phyloP scores from a whole-genome alignment of 2,797 vertebrate species.

The Myotis planiceps region DNA sequence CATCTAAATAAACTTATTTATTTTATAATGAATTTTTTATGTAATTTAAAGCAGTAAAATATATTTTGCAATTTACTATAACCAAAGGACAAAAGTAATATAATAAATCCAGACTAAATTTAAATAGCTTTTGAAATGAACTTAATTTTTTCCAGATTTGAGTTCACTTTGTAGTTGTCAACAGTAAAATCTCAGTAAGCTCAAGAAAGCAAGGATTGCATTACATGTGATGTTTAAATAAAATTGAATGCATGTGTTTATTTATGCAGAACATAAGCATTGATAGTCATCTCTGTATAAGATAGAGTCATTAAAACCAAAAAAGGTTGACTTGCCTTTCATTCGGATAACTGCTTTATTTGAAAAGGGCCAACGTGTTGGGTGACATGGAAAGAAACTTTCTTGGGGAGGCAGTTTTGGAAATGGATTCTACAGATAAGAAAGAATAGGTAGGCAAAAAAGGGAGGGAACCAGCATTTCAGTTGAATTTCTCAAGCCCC shows the following conservation, averaged over 20 bases:
- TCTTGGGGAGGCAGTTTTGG: neutral
- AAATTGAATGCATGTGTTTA: neutral
- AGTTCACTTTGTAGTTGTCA: neutral
- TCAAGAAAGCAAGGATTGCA: neutral
- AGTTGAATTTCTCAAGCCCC: neutral
- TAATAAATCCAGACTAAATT: neutral
- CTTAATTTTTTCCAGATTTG: neutral
- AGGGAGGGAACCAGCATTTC: neutral
- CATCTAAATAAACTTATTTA: neutral
- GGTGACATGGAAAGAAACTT: neutral
- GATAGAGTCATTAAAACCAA: neutral
- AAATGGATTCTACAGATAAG: neutral
- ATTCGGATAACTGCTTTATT: neutral
- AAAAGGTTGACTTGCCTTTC: neutral
- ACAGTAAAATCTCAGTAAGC: neutral
- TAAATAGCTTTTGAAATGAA: constrained; percentile 36
- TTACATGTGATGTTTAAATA: neutral
- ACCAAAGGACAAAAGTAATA: neutral
- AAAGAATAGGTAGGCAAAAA: neutral
- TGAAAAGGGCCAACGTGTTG: neutral
- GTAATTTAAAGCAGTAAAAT: neutral
- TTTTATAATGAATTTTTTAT: neutral
- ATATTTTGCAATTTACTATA: neutral
- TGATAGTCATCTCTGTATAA: neutral
- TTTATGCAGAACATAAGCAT: neutral